A percentile compares a stretch with the other conserved stretches of the same genome.
Conservation (phyloP, 1,140 invertebrate genomes). For the Heterodera carotae region DNA sequence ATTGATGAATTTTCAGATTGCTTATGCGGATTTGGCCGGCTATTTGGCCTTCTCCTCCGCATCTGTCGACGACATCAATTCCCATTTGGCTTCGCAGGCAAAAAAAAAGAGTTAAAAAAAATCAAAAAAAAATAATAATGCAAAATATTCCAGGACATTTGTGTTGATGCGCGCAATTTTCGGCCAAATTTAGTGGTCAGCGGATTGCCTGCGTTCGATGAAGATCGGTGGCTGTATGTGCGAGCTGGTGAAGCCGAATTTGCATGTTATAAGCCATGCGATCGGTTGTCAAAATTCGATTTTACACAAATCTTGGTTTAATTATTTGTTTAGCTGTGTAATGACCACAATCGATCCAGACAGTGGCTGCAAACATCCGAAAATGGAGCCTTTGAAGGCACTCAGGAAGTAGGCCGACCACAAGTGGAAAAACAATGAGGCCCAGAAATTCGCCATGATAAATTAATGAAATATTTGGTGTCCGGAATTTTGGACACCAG, state of each 20-base stretch:
- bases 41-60: slow-evolving; percentile 72
- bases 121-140: neutral
- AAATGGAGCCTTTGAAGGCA: slow-evolving; percentile 50
- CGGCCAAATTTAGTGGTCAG: slow-evolving; percentile 75
- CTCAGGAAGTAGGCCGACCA: slow-evolving; percentile 32
- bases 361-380: slow-evolving; percentile 27
- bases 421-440: neutral
- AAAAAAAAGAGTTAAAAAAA: neutral
- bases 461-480: neutral
- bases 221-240: slow-evolving; percentile 66
- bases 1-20: slow-evolving; percentile 70
- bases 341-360: slow-evolving; percentile 53
- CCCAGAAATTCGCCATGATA: neutral
- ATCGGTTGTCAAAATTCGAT: slow-evolving; percentile 32
- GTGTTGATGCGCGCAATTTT: slow-evolving; percentile 71
- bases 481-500: too few relatives aligned
- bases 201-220: slow-evolving; percentile 71
- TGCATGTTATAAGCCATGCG: slow-evolving; percentile 54
- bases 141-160: neutral
- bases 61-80: slow-evolving; percentile 68
- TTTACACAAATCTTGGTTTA: too few relatives aligned
- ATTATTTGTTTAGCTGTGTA: slow-evolving; percentile 45
- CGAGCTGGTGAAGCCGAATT: slow-evolving; percentile 54
- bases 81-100: slow-evolving; percentile 22
- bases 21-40: slow-evolving; percentile 71